phyloP scores from a whole-genome alignment of 2,888 invertebrate species.

The Eupithecia dodoneata region DNA sequence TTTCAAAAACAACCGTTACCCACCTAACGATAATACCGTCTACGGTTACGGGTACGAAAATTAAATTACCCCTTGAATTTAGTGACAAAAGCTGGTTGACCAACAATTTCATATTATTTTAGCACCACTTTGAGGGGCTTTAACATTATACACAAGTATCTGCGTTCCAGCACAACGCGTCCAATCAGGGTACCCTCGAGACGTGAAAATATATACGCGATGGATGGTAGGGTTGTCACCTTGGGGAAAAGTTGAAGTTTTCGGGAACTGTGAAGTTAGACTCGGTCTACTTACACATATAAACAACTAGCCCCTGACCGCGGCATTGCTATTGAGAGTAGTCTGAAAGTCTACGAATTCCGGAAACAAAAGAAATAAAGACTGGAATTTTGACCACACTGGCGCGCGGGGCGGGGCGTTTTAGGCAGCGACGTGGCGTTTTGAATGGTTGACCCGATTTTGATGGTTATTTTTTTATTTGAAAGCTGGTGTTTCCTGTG shows the following conservation, averaged over 20 bases:
- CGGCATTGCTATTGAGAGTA: no score
- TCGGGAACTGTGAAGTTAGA: neutral
- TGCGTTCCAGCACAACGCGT: slow-evolving; percentile 58
- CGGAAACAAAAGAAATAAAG: no score
- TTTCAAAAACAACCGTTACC: neutral
- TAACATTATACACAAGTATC: slow-evolving; percentile 34
- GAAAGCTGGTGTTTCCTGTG: no score
- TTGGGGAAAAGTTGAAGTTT: slow-evolving; percentile 3
- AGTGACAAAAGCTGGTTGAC: slow-evolving; percentile 1
- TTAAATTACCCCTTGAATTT: neutral
- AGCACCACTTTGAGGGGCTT: slow-evolving; percentile 13
- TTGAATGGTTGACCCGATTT: no score
- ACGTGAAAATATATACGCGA: slow-evolving; percentile 60
- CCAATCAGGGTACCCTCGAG: slow-evolving; percentile 67
- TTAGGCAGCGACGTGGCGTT: no score
- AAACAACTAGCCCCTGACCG: neutral
- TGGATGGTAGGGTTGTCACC: slow-evolving; percentile 33
- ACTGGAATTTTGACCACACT: no score
- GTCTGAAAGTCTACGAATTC: no score
- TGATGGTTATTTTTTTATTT: no score
- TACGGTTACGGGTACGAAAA: neutral
- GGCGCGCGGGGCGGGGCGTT: no score
- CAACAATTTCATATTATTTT: neutral
- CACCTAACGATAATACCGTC: neutral
- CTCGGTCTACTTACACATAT: neutral